phyloP scores from a whole-genome alignment of 1,140 invertebrate genomes.

The Sitobion miscanthi region DNA sequence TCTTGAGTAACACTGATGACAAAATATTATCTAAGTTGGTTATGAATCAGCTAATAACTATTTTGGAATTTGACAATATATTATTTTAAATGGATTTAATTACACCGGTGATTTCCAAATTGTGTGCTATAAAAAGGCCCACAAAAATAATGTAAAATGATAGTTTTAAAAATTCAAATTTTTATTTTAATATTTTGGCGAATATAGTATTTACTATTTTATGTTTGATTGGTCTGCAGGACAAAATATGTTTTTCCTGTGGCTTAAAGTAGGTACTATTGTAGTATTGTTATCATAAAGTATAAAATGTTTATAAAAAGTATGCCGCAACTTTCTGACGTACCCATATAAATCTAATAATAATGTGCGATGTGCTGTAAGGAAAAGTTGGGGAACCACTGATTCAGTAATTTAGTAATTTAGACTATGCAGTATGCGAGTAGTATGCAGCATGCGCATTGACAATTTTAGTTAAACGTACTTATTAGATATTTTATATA shows the following conservation, averaged over 20 bases:
- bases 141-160: not conserved
- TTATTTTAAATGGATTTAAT: not conserved
- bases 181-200: too few relatives aligned
- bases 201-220: not conserved
- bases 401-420: not conserved
- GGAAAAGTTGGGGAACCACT: not conserved
- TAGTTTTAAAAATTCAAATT: not conserved
- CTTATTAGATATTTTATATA: not conserved
- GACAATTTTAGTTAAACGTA: constrained; percentile 15
- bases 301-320: not conserved
- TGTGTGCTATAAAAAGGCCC: not conserved
- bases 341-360: not conserved
- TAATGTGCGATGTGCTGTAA: not conserved
- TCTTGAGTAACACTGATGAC: not conserved
- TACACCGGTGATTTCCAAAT: not conserved
- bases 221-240: not conserved
- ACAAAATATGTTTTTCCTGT: not conserved
- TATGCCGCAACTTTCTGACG: not conserved
- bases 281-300: not conserved
- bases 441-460: not conserved
- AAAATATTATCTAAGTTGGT: not conserved
- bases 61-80: not conserved
- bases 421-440: not conserved
- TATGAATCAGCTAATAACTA: not conserved
- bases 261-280: not conserved